Conservation (phyloP, 2,113 vertebrate genomes). For the Elgaria multicarinata region DNA sequence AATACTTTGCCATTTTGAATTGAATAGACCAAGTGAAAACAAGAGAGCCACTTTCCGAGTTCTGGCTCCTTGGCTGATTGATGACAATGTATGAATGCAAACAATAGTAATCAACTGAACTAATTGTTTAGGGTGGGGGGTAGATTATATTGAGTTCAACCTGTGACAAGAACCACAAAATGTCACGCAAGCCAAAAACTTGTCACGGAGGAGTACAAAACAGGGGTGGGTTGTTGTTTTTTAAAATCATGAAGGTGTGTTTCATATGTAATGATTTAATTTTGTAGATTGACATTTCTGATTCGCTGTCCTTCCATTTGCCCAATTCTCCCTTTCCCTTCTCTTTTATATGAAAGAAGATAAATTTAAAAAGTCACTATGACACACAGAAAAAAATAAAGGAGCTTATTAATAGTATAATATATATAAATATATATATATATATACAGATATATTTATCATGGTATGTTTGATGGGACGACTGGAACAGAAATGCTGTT, state of each 20-base stretch:
- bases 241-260: conserved; percentile 60
- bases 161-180: conserved; percentile 68
- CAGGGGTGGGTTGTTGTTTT: conserved; percentile 46
- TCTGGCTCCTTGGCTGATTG: conserved; percentile 73
- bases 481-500: conserved; percentile 90
- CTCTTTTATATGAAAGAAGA: conserved; percentile 78
- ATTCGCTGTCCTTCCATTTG: conserved; percentile 75
- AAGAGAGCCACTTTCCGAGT: conserved; percentile 68
- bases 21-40: conserved; percentile 62
- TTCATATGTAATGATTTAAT: conserved; percentile 76
- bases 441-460: conserved; percentile 87
- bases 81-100: conserved; percentile 74
- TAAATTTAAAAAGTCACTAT: conserved; percentile 80
- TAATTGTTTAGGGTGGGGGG: conserved; percentile 54
- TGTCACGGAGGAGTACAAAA: conserved; percentile 64
- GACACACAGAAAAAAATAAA: conserved; percentile 79
- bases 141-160: conserved; percentile 68
- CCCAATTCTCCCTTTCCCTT: conserved; percentile 73
- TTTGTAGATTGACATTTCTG: conserved; percentile 75
- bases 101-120: conserved; percentile 57
- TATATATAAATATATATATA: conserved; percentile 80
- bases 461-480: conserved; percentile 81
- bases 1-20: conserved; percentile 40
- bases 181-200: conserved; percentile 71
- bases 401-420: conserved; percentile 82